phyloP scores from a whole-genome alignment of 2,797 vertebrate species.

The Crax fasciolata region DNA sequence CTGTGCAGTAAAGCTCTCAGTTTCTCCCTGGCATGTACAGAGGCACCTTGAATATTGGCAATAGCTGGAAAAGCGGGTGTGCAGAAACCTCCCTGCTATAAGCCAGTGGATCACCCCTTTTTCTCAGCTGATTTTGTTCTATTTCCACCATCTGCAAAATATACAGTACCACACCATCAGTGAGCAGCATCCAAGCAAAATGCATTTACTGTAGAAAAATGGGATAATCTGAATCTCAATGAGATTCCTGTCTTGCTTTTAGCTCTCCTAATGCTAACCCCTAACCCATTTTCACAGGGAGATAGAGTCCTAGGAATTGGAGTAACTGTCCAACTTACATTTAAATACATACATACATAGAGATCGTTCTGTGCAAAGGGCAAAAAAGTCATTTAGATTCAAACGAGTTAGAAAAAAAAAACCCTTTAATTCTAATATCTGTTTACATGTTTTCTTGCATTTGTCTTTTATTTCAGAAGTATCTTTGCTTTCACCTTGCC shows the following conservation, averaged over 20 bases:
- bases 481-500: neutral
- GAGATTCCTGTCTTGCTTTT: neutral
- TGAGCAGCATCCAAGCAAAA: neutral
- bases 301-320: neutral
- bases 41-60: neutral
- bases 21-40: neutral
- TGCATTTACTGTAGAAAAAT: neutral
- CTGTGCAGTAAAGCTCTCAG: constrained; percentile 2
- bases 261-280: neutral
- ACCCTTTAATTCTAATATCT: neutral
- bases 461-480: neutral
- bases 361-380: neutral
- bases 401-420: neutral
- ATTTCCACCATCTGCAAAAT: neutral
- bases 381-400: neutral
- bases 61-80: neutral
- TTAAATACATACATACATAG: neutral
- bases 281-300: neutral
- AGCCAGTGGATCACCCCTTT: neutral
- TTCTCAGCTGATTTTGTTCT: neutral
- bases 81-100: neutral
- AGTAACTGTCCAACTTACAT: neutral
- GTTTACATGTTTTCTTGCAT: neutral
- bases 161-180: rapidly evolving
- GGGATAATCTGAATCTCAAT: neutral